Conservation (phyloP, 2,113 vertebrate genomes). For the Todiramphus saurophagus region DNA sequence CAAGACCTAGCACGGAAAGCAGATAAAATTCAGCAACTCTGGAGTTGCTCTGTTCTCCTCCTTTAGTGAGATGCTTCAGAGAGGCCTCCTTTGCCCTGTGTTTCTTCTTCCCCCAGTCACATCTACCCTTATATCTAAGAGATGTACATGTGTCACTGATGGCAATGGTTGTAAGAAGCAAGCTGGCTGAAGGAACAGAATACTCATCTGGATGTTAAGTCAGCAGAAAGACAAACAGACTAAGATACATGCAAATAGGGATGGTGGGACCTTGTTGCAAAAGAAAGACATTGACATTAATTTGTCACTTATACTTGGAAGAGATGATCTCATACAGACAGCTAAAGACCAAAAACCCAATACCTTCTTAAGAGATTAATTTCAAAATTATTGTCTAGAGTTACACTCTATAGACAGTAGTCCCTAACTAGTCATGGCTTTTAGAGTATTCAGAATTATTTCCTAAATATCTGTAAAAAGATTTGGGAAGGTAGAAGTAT, state of each 20-base stretch:
- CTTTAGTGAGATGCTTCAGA: background rate
- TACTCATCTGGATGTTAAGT: background rate
- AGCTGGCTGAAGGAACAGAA: background rate
- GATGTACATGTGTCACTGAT: background rate
- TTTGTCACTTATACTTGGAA: background rate
- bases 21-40: background rate
- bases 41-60: background rate
- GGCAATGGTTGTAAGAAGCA: background rate
- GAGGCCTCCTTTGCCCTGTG: background rate
- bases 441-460: background rate
- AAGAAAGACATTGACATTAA: background rate
- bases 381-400: background rate
- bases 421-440: background rate
- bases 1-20: background rate
- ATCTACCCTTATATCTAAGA: background rate
- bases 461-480: background rate
- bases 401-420: background rate
- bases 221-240: background rate
- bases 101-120: fast-evolving
- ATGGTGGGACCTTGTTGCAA: background rate
- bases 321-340: background rate
- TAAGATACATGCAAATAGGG: background rate
- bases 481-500: background rate
- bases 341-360: background rate
- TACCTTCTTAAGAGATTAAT: background rate